phyloP scores from a whole-genome alignment of 2,113 vertebrate genomes.

The Beaufortia kweichowensis region DNA sequence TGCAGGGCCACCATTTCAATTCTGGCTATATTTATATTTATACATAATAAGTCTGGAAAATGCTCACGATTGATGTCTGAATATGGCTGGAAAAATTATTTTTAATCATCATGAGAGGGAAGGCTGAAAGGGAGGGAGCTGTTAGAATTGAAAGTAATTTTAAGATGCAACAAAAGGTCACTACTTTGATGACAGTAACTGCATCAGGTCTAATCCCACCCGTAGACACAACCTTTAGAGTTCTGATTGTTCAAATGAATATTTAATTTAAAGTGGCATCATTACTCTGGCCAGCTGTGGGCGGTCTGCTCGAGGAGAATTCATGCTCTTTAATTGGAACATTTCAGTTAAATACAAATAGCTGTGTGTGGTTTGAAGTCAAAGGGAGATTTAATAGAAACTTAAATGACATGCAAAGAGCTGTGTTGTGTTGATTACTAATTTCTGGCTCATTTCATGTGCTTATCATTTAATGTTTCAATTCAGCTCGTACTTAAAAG shows the following conservation, averaged over 20 bases:
- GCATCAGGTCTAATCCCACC: conserved; percentile 50
- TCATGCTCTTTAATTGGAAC: conserved; percentile 70
- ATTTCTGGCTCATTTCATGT: conserved; percentile 3
- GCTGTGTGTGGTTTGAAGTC: conserved; percentile 29
- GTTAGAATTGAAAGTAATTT: conserved; percentile 39
- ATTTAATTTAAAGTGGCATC: conserved; percentile 71
- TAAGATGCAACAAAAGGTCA: conserved; percentile 66
- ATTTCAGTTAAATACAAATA: conserved; percentile 59
- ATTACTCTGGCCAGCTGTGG: conserved; percentile 70
- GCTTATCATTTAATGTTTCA: conserved; percentile 2
- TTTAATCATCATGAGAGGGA: neutral
- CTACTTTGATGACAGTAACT: conserved; percentile 42
- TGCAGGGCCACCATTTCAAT: neutral
- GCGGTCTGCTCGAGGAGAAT: conserved; percentile 66
- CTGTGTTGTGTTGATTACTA: conserved; percentile 21
- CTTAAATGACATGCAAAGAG: conserved; percentile 37
- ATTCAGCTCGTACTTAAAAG: neutral
- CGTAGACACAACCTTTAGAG: conserved; percentile 51
- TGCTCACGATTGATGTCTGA: neutral
- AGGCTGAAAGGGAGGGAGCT: neutral
- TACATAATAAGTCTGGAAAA: neutral
- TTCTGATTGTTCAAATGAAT: conserved; percentile 71
- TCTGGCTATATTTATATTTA: conserved; percentile 32
- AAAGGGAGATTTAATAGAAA: neutral
- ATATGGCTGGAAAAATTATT: neutral